Base-by-base conservation (phyloP, 2,113 vertebrate genomes). In the Mesocricetus auratus region DNA sequence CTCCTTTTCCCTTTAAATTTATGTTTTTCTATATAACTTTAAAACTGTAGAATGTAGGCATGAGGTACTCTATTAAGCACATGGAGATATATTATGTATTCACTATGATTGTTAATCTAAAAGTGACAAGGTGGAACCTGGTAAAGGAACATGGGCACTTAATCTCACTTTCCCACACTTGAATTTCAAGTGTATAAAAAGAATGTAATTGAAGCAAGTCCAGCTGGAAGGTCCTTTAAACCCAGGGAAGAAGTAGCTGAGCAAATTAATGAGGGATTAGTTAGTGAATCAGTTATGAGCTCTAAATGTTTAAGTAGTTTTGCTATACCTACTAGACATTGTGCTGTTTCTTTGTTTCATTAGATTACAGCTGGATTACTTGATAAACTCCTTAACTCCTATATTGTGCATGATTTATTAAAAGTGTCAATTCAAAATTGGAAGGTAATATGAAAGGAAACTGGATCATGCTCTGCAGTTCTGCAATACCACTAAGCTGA, bases 11-110 rank as follows among this genome's bases (percentile, higher is more conserved):
- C 39, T 79, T 58, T 91, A 74, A 95, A 96, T 93, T 95, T 95
- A 89, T 94, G 24, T 94, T 96, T 95, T 96, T 89, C 58, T 73
- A 47, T 73, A 78, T 87, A 22, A 78, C 42, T 69, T 96, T 93
- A 89, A 90, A 68, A 66, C 7, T 66, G 79, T 77, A 81, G 47
- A 89, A 17, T 92, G 7, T 64, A 86, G 26, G 8, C 3, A 85
- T 82, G 9, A 2, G 85, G n/a, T 75, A 95, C 0, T 53, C n/a
- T 88, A 47, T 83, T 91, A 95, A n/a, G 47, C 26, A 79, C 53
- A 66, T 42, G 15, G 19, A 78, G 3, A 11, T 89, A 95, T 22
- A 82, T 64, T 90, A 79, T 33, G 58, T 60, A 22, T 83, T 13
- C 53, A 58, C 45, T 71, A 1, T 92, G 85, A 92, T 26, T 95